These are phyloP conservation scores for Danio choprae DNA, from an alignment of 2,797 vertebrate genomes.

Conservation along the genomic window DNA sequence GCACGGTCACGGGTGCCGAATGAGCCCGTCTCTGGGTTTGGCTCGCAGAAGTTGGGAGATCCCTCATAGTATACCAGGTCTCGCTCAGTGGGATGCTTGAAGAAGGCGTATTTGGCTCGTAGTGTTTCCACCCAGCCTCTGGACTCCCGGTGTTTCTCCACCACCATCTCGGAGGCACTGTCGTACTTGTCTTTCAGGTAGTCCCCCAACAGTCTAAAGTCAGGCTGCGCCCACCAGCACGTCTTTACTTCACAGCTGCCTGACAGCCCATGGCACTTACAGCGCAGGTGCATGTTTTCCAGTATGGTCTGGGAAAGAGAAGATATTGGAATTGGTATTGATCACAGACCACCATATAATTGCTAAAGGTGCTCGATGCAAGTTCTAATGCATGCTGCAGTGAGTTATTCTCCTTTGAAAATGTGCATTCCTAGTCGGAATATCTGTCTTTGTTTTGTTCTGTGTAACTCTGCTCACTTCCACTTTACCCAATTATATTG, in stretches of 20 bases:
- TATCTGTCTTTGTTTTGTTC: too few species aligned
- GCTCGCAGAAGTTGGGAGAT: conserved; percentile 97
- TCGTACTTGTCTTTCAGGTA: conserved; percentile 98
- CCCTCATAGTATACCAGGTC: conserved; percentile 98
- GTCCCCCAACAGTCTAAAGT: conserved; percentile 94
- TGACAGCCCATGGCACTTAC: conserved; percentile 96
- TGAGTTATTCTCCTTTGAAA: too few species aligned
- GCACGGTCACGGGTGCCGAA: conserved; percentile 93
- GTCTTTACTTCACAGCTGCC: conserved; percentile 99
- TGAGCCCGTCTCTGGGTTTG: conserved; percentile 93
- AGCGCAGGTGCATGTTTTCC: conserved; percentile 98
- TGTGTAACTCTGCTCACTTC: too few species aligned
- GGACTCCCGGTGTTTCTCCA: conserved; percentile 95
- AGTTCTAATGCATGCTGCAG: too few species aligned
- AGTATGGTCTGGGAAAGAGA: conserved; percentile 86
- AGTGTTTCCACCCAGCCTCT: conserved; percentile 96
- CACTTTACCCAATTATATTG: too few species aligned
- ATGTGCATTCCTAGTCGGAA: too few species aligned
- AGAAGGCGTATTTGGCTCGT: conserved; percentile 93
- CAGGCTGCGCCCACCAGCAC: conserved; percentile 97
- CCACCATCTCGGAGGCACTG: conserved; percentile 98
- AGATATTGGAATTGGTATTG: conserved; percentile 1
- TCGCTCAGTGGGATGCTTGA: conserved; percentile 94
- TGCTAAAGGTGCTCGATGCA: too few species aligned
- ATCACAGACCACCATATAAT: neutral